These are phyloP conservation scores for Heptranchias perlo DNA, from an alignment of 2,113 vertebrate species.

Conservation along the genomic window DNA sequence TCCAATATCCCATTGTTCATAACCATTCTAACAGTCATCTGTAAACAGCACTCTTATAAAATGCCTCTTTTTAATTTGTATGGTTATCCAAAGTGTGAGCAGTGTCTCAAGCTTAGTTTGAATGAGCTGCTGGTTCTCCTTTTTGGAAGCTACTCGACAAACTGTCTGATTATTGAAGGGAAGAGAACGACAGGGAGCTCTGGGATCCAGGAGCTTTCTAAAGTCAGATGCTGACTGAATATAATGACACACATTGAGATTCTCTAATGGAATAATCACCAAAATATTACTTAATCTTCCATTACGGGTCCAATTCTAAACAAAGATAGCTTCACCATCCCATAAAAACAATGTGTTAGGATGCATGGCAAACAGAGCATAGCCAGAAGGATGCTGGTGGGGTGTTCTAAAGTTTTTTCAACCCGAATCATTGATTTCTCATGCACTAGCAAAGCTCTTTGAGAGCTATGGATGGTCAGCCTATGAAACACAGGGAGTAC, in stretches of 20 bases:
- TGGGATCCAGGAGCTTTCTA: neutral
- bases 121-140: neutral
- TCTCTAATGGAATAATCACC: neutral
- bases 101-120: neutral
- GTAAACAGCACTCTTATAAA: neutral
- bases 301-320: slow-evolving; percentile 42
- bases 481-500: neutral
- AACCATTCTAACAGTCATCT: neutral
- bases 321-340: slow-evolving; percentile 17
- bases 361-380: too few relatives aligned
- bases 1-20: neutral
- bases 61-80: neutral
- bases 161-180: slow-evolving; percentile 12
- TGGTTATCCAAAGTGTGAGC: neutral
- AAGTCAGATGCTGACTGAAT: neutral
- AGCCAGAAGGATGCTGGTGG: neutral
- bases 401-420: neutral
- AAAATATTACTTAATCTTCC: neutral
- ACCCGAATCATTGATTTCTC: neutral
- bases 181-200: rapidly evolving
- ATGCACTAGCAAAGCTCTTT: neutral
- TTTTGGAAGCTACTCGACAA: neutral
- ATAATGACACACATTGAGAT: rapidly evolving
- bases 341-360: slow-evolving; percentile 33
- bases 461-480: neutral